phyloP scores from a whole-genome alignment of 1,140 invertebrate genomes.

The Planococcus citri region DNA sequence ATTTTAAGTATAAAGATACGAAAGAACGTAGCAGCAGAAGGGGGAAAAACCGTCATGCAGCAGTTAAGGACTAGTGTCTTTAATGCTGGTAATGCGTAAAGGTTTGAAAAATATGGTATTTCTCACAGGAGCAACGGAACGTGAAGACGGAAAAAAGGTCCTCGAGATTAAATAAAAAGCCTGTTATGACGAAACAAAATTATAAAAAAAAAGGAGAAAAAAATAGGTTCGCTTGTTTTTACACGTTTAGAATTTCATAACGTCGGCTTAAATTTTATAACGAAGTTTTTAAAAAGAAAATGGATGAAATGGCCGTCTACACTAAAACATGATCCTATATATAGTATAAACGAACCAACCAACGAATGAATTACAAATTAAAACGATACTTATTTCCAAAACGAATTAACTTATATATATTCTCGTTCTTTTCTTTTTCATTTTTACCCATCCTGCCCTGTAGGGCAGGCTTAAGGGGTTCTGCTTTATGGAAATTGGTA shows the following conservation, averaged over 20 bases:
- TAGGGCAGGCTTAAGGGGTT: too few relatives aligned
- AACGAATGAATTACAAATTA: not conserved
- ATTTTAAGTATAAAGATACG: constrained; percentile 2
- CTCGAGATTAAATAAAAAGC: not conserved
- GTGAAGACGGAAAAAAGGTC: not conserved
- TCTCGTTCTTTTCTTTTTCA: too few relatives aligned
- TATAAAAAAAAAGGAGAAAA: too few relatives aligned
- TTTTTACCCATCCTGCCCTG: too few relatives aligned
- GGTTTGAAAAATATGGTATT: not conserved
- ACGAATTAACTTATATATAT: not conserved
- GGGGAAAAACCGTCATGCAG: not conserved
- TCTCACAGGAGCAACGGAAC: not conserved
- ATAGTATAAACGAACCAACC: not conserved
- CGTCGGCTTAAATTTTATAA: not conserved
- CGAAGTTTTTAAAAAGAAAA: not conserved
- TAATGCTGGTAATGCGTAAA: not conserved
- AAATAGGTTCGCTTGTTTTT: not conserved
- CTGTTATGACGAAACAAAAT: not conserved
- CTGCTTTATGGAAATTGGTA: too few relatives aligned
- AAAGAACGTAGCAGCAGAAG: not conserved
- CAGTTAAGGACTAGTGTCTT: not conserved
- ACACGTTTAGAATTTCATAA: not conserved
- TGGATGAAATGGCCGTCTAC: not conserved
- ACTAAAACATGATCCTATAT: too few relatives aligned
- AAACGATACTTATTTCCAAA: not conserved